These are phyloP conservation scores for Alauda arvensis DNA, from an alignment of 2,797 vertebrate genomes.

Conservation along the genomic window DNA sequence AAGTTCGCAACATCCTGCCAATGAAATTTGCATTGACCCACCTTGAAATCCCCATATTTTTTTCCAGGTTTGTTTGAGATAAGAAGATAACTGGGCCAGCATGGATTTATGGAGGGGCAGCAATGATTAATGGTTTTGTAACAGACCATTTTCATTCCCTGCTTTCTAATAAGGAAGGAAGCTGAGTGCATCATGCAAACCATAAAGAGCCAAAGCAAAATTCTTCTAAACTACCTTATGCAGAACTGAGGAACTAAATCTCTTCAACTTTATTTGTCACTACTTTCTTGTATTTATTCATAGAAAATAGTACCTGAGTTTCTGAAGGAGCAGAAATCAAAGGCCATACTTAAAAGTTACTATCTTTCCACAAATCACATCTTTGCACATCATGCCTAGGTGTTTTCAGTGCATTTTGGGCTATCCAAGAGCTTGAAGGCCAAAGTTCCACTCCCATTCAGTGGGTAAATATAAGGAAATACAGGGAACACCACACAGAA, in stretches of 20 bases:
- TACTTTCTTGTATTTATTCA: background rate
- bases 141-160: background rate
- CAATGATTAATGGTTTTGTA: background rate
- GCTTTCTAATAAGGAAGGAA: background rate
- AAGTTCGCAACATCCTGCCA: background rate
- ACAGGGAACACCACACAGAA: background rate
- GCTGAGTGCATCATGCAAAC: background rate
- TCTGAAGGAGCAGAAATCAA: background rate
- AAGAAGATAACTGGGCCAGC: background rate
- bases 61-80: background rate
- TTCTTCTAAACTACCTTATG: background rate
- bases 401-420: background rate
- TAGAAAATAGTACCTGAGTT: background rate
- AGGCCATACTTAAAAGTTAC: accelerated
- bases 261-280: background rate
- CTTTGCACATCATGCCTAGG: background rate
- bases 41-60: background rate
- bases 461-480: background rate
- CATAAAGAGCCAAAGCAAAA: background rate
- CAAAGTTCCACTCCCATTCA: background rate
- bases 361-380: background rate
- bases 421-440: background rate
- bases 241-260: background rate
- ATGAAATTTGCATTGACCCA: background rate
- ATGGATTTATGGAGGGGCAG: background rate